A percentile compares a stretch with the other conserved stretches of the same genome.
phyloP scores from a whole-genome alignment of 2,888 invertebrate species.

The Masnerella sp. region DNA sequence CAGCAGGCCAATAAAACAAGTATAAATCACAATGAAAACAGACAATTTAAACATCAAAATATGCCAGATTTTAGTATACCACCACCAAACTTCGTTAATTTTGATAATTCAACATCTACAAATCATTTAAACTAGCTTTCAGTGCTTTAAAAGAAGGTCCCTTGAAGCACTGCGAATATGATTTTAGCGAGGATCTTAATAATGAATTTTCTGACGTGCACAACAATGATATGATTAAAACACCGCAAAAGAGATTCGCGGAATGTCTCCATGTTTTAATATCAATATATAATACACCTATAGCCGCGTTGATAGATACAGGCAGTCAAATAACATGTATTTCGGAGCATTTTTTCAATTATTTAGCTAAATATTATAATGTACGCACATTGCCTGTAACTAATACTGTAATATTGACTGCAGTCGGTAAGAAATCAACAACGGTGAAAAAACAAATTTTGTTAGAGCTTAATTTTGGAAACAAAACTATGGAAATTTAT shows the following conservation, averaged over 20 bases:
- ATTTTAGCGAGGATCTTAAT: conserved; percentile 21
- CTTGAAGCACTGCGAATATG: conserved; percentile 28
- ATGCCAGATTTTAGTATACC: conserved; percentile 24
- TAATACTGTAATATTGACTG: neutral
- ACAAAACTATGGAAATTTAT: neutral
- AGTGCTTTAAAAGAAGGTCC: conserved; percentile 34
- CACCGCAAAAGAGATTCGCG: conserved; percentile 2
- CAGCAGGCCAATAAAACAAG: neutral
- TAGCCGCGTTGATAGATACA: conserved; percentile 11
- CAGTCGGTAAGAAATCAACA: neutral
- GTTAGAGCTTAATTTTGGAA: conserved; percentile 7
- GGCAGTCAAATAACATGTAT: conserved; percentile 24
- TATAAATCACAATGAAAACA: neutral
- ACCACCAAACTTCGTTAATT: conserved; percentile 9
- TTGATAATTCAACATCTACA: neutral
- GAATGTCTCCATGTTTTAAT: conserved; percentile 15
- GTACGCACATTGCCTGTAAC: neutral
- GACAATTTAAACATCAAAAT: too few relatives aligned
- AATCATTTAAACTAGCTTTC: conserved; percentile 24
- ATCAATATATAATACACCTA: conserved; percentile 1
- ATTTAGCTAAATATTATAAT: conserved; percentile 7
- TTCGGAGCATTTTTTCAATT: conserved; percentile 22
- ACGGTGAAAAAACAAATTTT: neutral
- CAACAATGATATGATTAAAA: neutral
- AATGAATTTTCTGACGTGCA: neutral